Evolutionary conservation across 2,888 invertebrate genomes (phyloP).

Genomic region (Xestia rhomboidea): DNA sequence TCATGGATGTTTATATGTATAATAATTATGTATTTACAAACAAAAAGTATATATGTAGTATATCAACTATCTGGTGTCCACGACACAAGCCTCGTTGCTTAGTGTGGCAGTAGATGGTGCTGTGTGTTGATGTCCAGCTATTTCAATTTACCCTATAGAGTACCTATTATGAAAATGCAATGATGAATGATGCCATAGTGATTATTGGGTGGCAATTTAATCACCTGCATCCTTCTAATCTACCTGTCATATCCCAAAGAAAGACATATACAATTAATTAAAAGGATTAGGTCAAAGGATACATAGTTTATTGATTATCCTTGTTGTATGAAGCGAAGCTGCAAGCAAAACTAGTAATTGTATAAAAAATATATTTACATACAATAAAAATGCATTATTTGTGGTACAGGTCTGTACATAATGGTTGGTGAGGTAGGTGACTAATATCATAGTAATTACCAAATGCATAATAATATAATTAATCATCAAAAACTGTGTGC

Average conservation of each 20-base stretch:
- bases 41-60: too few species aligned
- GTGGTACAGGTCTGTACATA: conserved; percentile 68
- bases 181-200: not conserved
- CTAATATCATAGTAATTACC: conserved; percentile 1
- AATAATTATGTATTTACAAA: too few species aligned
- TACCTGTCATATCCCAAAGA: not conserved
- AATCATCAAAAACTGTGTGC: conserved; percentile 23
- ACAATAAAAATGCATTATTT: not conserved
- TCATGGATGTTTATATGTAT: too few species aligned
- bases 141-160: not conserved
- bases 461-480: conserved; percentile 3
- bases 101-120: too few species aligned
- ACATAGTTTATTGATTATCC: not conserved
- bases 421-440: conserved; percentile 54
- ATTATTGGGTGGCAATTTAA: not conserved
- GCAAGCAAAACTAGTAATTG: too few species aligned
- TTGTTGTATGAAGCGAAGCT: not conserved
- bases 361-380: not conserved
- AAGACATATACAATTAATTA: not conserved
- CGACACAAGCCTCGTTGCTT: too few species aligned
- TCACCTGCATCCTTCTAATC: not conserved
- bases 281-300: not conserved
- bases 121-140: too few species aligned
- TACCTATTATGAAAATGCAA: not conserved
- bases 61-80: too few species aligned